Conservation (phyloP, 2,113 vertebrate species). For the Sander vitreus region DNA sequence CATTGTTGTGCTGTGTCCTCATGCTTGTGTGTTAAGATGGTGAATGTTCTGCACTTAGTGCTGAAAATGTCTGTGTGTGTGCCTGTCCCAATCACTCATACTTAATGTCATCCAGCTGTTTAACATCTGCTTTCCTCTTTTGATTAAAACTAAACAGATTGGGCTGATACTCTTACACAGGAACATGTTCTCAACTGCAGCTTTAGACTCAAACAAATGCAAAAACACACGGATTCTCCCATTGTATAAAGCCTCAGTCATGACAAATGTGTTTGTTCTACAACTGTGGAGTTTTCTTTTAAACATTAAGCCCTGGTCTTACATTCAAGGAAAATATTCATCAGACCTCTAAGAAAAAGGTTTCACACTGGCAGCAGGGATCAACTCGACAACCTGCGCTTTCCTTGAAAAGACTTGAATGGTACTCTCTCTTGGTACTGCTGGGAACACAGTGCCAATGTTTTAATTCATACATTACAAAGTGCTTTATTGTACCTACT, state of each 20-base stretch:
- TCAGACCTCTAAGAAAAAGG: conserved; percentile 9
- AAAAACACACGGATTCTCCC: conserved; percentile 1
- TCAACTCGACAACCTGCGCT: neutral
- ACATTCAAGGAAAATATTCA: conserved; percentile 18
- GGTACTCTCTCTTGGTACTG: neutral
- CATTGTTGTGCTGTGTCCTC: neutral
- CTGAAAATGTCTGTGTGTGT: conserved; percentile 12
- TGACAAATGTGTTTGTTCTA: conserved; percentile 6
- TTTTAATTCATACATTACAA: neutral
- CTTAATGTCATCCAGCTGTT: conserved; percentile 43
- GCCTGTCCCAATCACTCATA: neutral
- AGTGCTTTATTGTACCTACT: neutral
- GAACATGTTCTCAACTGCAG: neutral
- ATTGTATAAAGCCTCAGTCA: neutral
- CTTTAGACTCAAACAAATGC: neutral
- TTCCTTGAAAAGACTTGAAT: conserved; percentile 17
- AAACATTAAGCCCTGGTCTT: neutral
- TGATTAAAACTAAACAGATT: neutral
- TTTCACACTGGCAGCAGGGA: conserved; percentile 19
- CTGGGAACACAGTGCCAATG: neutral
- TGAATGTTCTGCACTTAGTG: neutral
- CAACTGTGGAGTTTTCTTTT: neutral
- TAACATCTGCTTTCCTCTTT: conserved; percentile 22
- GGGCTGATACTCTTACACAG: neutral
- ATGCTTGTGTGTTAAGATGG: neutral